A percentile compares a stretch with the other conserved stretches of the same genome.
These are phyloP conservation scores for Volucella inflata DNA, from an alignment of 2,888 invertebrate genomes.

Conservation along the genomic window DNA sequence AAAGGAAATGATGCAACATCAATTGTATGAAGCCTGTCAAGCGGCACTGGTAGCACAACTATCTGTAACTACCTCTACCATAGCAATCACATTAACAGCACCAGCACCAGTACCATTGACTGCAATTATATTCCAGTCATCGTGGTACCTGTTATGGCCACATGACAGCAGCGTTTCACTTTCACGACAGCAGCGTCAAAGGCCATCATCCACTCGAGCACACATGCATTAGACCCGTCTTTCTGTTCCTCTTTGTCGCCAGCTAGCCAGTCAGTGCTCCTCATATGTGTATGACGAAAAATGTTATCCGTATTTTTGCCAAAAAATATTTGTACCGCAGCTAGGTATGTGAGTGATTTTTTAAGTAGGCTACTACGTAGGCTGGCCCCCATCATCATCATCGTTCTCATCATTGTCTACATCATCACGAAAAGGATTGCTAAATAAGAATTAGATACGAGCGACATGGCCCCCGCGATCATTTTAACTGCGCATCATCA, in stretches of 20 bases:
- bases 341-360: conserved; percentile 73
- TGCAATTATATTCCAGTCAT: conserved; percentile 57
- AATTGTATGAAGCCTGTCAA: conserved; percentile 73
- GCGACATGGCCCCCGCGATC: conserved; percentile 60
- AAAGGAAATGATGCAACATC: conserved; percentile 74
- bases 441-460: conserved; percentile 71
- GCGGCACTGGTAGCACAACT: conserved; percentile 55
- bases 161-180: conserved; percentile 72
- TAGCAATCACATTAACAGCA: background rate
- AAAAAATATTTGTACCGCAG: conserved; percentile 71
- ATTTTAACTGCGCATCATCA: conserved; percentile 65
- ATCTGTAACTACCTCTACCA: conserved; percentile 38
- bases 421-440: conserved; percentile 68
- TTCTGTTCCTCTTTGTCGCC: conserved; percentile 10
- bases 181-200: conserved; percentile 62
- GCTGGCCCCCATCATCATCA: conserved; percentile 58
- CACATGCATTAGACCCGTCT: conserved; percentile 57
- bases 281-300: conserved; percentile 66
- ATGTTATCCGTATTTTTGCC: conserved; percentile 58
- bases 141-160: conserved; percentile 65
- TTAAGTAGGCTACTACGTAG: conserved; percentile 62
- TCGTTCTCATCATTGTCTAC: conserved; percentile 47
- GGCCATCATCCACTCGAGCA: conserved; percentile 52
- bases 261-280: background rate
- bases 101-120: conserved; percentile 10